These are phyloP conservation scores for Eriocheir sinensis DNA, from an alignment of 1,140 invertebrate genomes.

Conservation along the genomic window DNA sequence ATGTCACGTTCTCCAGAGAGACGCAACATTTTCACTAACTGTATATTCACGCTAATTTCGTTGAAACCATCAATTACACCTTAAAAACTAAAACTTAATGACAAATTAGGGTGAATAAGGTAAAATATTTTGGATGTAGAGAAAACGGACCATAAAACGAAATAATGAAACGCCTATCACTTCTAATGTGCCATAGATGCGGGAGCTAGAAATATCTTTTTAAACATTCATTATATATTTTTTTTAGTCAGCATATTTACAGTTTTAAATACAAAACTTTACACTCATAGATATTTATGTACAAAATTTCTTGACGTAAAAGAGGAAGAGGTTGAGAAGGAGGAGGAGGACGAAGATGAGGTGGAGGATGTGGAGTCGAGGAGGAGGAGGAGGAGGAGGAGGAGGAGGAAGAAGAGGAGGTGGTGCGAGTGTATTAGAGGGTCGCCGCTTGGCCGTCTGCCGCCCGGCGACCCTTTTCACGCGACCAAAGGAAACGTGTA, in stretches of 20 bases:
- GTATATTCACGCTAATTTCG: not conserved
- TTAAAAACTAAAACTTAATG: slow-evolving; percentile 31
- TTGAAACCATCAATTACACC: slow-evolving; percentile 16
- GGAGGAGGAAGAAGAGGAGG: too few species aligned
- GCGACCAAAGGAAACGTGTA: slow-evolving; percentile 12
- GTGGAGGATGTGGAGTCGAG: too few species aligned
- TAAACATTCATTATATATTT: slow-evolving; percentile 51
- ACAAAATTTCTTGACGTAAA: not conserved
- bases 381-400: not conserved
- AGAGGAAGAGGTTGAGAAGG: not conserved
- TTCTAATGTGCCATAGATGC: slow-evolving; percentile 59
- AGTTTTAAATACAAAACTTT: slow-evolving; percentile 74
- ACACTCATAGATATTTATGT: slow-evolving; percentile 59
- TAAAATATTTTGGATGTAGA: slow-evolving; percentile 10
- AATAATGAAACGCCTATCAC: slow-evolving; percentile 50
- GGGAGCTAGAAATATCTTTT: slow-evolving; percentile 57
- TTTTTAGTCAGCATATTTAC: slow-evolving; percentile 64
- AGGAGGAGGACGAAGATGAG: too few species aligned
- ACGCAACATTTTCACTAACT: not conserved
- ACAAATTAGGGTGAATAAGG: slow-evolving; percentile 1
- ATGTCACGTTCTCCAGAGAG: not conserved
- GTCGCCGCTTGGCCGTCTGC: not conserved
- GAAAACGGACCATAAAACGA: not conserved
- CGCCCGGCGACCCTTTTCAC: not conserved
- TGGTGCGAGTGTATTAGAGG: too few species aligned